These are phyloP conservation scores for Rafetus swinhoei DNA, from an alignment of 2,113 vertebrate genomes.

Conservation along the genomic window DNA sequence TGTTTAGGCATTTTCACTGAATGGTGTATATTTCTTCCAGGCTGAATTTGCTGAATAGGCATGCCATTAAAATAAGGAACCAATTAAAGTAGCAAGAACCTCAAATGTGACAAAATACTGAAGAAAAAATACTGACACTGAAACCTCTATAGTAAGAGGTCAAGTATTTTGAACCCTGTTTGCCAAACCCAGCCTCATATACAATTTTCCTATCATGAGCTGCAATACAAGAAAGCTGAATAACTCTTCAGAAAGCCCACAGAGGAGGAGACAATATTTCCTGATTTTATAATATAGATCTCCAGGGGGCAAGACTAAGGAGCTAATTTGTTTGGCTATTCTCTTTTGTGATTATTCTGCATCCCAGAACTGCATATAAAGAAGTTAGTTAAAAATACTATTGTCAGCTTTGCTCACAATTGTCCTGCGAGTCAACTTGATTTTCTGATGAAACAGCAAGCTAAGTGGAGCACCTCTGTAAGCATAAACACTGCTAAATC, in stretches of 20 bases:
- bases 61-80: background rate
- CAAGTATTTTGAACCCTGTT: background rate
- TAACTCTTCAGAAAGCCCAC: background rate
- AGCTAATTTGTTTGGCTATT: background rate
- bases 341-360: background rate
- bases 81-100: background rate
- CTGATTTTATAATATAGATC: background rate
- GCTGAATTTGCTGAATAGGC: background rate
- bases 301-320: background rate
- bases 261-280: background rate
- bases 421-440: background rate
- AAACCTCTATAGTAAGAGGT: background rate
- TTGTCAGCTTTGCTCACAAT: background rate
- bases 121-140: background rate
- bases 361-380: background rate
- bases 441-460: background rate
- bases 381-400: background rate
- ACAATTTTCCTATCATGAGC: background rate
- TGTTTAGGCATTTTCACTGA: background rate
- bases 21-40: background rate
- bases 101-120: background rate
- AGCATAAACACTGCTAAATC: background rate
- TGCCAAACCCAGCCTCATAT: background rate
- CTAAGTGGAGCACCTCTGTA: background rate
- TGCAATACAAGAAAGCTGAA: background rate